phyloP scores from a whole-genome alignment of 1,140 invertebrate species.

The Oncopeltus fasciatus region DNA sequence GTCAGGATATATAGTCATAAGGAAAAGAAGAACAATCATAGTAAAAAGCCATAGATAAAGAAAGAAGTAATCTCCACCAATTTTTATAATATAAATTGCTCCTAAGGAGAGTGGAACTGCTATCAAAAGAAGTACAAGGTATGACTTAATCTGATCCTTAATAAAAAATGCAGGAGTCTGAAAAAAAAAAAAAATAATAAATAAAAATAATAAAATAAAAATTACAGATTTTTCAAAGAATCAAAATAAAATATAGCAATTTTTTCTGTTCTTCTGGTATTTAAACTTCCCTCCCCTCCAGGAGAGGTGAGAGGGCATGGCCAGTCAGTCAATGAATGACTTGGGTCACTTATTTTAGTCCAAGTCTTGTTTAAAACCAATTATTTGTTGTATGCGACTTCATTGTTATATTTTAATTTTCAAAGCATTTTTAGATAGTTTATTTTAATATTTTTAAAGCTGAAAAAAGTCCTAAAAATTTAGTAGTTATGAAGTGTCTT shows the following conservation, averaged over 20 bases:
- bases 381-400: no score
- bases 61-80: constrained; percentile 84
- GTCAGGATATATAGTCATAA: constrained; percentile 87
- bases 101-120: constrained; percentile 63
- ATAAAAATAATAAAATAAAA: neutral
- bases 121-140: constrained; percentile 62
- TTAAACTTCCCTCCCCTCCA: no score
- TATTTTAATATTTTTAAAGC: no score
- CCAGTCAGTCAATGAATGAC: no score
- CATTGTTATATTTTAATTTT: no score
- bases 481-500: no score
- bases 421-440: no score
- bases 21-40: constrained; percentile 56
- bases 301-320: no score
- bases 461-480: no score
- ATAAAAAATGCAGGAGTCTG: constrained; percentile 82
- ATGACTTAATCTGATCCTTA: constrained; percentile 85
- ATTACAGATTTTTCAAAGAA: neutral
- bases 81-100: constrained; percentile 78
- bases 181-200: constrained; percentile 23
- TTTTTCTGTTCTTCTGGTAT: neutral
- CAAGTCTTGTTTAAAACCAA: no score
- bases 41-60: constrained; percentile 88
- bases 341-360: no score
- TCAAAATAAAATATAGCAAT: neutral